Conservation (phyloP, 2,888 invertebrate species). For the Chrysopilus asiliformis region DNA sequence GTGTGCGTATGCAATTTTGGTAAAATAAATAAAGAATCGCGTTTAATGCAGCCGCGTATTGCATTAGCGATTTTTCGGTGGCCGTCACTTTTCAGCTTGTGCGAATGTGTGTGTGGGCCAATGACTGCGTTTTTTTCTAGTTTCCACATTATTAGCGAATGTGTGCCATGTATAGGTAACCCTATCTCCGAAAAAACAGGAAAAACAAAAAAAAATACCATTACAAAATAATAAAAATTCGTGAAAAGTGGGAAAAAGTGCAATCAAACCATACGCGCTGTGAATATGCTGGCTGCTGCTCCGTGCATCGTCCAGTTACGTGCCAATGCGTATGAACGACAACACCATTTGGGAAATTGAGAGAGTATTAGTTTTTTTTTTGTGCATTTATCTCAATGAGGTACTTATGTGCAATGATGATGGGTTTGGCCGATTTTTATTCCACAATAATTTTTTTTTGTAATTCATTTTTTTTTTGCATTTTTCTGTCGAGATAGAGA, state of each 20-base stretch:
- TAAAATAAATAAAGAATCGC: too few species aligned
- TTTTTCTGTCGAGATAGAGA: constrained; percentile 2
- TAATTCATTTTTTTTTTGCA: constrained; percentile 4
- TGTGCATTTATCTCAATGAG: constrained; percentile 7
- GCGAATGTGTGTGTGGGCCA: constrained; percentile 7
- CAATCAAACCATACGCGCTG: constrained; percentile 11
- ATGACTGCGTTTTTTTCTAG: constrained; percentile 7
- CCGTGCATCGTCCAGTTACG: too few species aligned
- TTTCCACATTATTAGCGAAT: constrained; percentile 7
- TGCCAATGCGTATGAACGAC: too few species aligned
- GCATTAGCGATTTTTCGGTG: constrained; percentile 10
- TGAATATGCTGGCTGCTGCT: constrained; percentile 13
- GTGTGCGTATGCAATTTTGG: too few species aligned
- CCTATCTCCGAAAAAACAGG: too few species aligned
- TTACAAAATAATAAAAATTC: constrained; percentile 10
- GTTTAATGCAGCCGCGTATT: too few species aligned
- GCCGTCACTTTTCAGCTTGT: too few species aligned
- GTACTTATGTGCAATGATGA: constrained; percentile 13
- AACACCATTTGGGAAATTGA: too few species aligned
- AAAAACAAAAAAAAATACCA: constrained; percentile 10
- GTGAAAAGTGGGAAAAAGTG: constrained; percentile 13
- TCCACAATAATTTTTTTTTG: constrained; percentile 5
- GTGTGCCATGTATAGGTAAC: constrained; percentile 5
- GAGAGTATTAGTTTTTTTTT: too few species aligned
- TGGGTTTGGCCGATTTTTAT: constrained; percentile 19